Base-by-base conservation (phyloP, 2,113 vertebrate species). In the Rostratula benghalensis region DNA sequence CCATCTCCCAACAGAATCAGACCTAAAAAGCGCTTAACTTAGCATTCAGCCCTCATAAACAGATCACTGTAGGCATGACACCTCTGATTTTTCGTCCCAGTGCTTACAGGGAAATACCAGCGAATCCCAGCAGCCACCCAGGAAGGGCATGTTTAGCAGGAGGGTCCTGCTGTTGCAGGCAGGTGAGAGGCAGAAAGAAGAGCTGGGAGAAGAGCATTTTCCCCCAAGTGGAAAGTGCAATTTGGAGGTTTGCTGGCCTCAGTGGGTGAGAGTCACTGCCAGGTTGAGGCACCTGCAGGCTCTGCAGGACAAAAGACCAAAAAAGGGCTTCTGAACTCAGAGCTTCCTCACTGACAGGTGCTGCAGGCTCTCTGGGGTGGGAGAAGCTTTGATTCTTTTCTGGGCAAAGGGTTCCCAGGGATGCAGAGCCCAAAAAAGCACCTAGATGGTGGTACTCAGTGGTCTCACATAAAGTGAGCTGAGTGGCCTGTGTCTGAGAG, bases 381-480 rank as follows among this genome's bases (percentile, higher is more conserved):
- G 15, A 35, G 48, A 50, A 48, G 65, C 31, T 7, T 24, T 35
- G 28, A 14, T 54, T 68, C 63, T 51, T 25, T 13, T 53, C 37
- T 60, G 33, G 77, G 37, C 19, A 59, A 80, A 41, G 48, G 25
- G 13, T 43, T 6, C 17, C 11, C 27, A 54, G 80, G 28, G 21
- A 31, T 35, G 43, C 25, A 81, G 65, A 87, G 8, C 27, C 25
- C 33, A 2, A 4, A 45, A 33, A 59, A n/a, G n/a, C n/a, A n/a
- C 56, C 33, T 35, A 53, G 22, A 6, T n/a, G 21, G 30, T 10
- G 57, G 46, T 64, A 21, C 15, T 6, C 2, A 2, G 16, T 21
- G 46, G 11, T 39, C 13, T 53, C 27, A 7, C 1, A 1, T 1
- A 0, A n/a, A n/a, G 5, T 11, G 17, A 56, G 23, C 9, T 28